These are phyloP conservation scores for Pachyseris speciosa DNA, from an alignment of 64 coral and sea anemone genomes.

Conservation along the genomic window DNA sequence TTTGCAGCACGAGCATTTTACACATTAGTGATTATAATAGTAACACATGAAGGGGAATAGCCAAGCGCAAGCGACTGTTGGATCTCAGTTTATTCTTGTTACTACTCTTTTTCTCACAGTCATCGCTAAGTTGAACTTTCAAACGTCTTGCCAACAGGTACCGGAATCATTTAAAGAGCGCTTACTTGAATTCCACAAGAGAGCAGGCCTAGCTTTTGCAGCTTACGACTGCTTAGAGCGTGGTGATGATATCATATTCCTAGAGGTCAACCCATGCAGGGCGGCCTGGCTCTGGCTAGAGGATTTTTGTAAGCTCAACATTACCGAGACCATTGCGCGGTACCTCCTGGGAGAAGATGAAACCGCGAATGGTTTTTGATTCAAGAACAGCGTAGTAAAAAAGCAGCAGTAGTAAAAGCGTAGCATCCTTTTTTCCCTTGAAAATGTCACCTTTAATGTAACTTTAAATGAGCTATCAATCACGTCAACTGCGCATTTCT, in stretches of 20 bases:
- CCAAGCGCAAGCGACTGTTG: no score
- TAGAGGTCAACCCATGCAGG: conserved; percentile 37
- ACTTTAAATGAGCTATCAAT: no score
- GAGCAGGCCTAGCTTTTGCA: conserved; percentile 38
- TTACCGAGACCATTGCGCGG: not conserved
- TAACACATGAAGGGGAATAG: no score
- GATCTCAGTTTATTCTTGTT: no score
- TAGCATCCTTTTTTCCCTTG: no score
- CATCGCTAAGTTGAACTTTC: not conserved
- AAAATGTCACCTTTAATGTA: no score
- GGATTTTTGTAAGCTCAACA: not conserved
- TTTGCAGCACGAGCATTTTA: no score
- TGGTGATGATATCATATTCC: conserved; percentile 24
- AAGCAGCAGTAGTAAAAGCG: no score
- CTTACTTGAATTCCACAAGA: conserved; percentile 27
- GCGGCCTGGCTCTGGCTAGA: conserved; percentile 45
- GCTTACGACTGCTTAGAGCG: conserved; percentile 31
- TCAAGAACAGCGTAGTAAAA: no score
- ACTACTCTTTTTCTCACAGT: not conserved
- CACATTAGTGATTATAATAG: no score
- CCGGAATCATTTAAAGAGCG: not conserved
- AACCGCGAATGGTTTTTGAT: no score
- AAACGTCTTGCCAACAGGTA: not conserved
- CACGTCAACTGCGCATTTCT: no score
- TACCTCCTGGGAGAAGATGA: conserved; percentile 13